Evolutionary conservation across 2,113 vertebrate genomes (phyloP).

Genomic region (Leucoraja erinaceus): DNA sequence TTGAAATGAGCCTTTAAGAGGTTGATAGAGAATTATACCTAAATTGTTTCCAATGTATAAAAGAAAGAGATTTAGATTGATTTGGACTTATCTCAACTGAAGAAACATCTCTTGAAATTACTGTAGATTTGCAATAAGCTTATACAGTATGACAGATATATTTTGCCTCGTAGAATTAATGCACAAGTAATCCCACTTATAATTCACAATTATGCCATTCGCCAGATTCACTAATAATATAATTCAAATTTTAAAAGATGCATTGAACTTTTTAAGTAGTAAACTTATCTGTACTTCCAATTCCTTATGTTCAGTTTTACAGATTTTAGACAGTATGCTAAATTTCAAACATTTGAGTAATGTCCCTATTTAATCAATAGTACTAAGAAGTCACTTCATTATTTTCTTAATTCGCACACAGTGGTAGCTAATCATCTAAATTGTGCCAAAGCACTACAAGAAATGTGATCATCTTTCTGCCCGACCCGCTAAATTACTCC

Average conservation of each 20-base stretch:
- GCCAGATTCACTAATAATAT: background rate
- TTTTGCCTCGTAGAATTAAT: conserved; percentile 1
- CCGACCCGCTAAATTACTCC: too few species aligned
- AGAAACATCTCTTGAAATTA: conserved; percentile 23
- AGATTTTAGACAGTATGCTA: background rate
- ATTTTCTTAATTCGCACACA: background rate
- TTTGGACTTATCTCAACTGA: conserved; percentile 1
- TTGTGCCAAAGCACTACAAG: background rate
- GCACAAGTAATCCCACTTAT: background rate
- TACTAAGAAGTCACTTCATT: background rate
- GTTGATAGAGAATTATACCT: background rate
- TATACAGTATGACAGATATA: background rate
- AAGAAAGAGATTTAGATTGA: conserved; percentile 21
- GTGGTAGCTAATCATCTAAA: background rate
- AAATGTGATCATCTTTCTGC: background rate
- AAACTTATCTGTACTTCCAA: conserved; percentile 4
- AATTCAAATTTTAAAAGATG: conserved; percentile 26
- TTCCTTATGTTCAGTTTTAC: background rate
- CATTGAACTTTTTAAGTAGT: background rate
- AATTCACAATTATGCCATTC: conserved; percentile 25
- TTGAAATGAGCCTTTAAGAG: background rate
- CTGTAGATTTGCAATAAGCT: background rate
- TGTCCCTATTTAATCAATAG: background rate
- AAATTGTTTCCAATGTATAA: background rate
- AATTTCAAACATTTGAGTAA: background rate